Conservation (phyloP, 2,888 invertebrate species). For the Zaprionus lineosus region DNA sequence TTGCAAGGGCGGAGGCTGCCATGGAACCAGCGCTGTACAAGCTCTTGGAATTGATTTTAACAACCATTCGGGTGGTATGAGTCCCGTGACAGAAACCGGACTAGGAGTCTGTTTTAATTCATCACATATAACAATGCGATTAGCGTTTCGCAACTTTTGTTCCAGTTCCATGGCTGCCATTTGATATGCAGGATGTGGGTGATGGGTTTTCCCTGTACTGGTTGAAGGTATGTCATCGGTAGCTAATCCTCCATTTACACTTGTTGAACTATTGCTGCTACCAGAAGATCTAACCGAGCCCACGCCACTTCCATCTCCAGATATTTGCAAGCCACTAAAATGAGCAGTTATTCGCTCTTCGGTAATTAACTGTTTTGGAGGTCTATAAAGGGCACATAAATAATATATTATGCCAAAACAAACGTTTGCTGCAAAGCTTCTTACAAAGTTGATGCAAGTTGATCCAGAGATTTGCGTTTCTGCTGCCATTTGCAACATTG, state of each 20-base stretch:
- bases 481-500: slow-evolving; percentile 66
- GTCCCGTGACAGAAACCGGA: slow-evolving; percentile 81
- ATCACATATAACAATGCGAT: slow-evolving; percentile 87
- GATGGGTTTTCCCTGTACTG: slow-evolving; percentile 70
- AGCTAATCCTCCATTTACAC: slow-evolving; percentile 62
- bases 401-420: slow-evolving; percentile 55
- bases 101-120: slow-evolving; percentile 87
- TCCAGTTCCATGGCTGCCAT: slow-evolving; percentile 81
- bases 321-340: slow-evolving; percentile 89
- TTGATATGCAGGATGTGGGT: slow-evolving; percentile 78
- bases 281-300: slow-evolving; percentile 13
- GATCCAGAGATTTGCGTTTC: slow-evolving; percentile 78
- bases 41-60: slow-evolving; percentile 85
- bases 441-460: slow-evolving; percentile 83
- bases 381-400: slow-evolving; percentile 80
- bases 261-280: slow-evolving; percentile 38
- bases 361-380: slow-evolving; percentile 89
- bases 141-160: slow-evolving; percentile 83
- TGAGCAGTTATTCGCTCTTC: slow-evolving; percentile 94
- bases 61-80: slow-evolving; percentile 87
- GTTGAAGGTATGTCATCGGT: slow-evolving; percentile 72
- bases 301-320: slow-evolving; percentile 79
- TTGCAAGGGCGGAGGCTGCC: slow-evolving; percentile 88
- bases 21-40: slow-evolving; percentile 90
- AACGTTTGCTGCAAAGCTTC: slow-evolving; percentile 63